Percentiles rank a stretch among this genome's conserved stretches.
phyloP scores from a whole-genome alignment of 2,113 vertebrate genomes.

The Lophius piscatorius region DNA sequence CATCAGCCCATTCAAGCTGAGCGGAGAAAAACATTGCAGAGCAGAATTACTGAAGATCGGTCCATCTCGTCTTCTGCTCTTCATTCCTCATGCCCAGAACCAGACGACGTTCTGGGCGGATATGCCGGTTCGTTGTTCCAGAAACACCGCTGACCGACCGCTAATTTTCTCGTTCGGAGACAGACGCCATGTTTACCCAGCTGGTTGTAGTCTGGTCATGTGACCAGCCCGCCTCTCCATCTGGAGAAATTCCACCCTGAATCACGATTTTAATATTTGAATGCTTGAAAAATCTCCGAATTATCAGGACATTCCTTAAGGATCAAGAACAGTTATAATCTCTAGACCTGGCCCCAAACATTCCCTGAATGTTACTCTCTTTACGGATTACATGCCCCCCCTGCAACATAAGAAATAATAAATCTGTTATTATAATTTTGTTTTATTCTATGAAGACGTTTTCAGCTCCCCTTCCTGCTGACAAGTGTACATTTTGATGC shows the following conservation, averaged over 20 bases:
- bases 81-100: neutral
- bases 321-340: no score
- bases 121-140: neutral
- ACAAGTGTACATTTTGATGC: no score
- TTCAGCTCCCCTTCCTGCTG: no score
- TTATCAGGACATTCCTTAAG: no score
- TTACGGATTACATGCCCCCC: no score
- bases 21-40: neutral
- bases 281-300: no score
- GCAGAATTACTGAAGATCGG: neutral
- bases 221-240: constrained; percentile 45
- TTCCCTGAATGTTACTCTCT: no score
- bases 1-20: constrained; percentile 22
- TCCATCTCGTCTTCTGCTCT: neutral
- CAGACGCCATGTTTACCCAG: constrained; percentile 79
- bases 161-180: constrained; percentile 38
- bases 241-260: constrained; percentile 25
- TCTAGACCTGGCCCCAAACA: no score
- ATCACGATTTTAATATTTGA: neutral
- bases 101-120: neutral
- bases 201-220: constrained; percentile 64
- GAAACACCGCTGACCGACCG: constrained; percentile 1
- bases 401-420: no score
- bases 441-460: no score
- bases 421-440: no score